These are phyloP conservation scores for Cephus nigrinus DNA, from an alignment of 2,888 invertebrate genomes.

Conservation along the genomic window DNA sequence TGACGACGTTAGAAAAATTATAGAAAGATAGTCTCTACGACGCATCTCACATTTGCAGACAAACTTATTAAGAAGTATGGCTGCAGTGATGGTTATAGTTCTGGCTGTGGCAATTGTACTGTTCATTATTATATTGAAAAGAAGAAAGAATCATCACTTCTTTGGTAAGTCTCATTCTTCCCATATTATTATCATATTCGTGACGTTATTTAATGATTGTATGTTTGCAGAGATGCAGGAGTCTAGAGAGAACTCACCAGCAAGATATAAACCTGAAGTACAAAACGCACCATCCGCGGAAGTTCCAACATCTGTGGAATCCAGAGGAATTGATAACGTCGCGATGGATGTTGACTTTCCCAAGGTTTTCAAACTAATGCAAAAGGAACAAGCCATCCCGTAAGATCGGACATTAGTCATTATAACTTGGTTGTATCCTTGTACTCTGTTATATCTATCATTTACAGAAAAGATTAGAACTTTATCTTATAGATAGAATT, in stretches of 20 bases:
- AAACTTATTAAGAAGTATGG: constrained; percentile 55
- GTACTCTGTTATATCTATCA: not conserved
- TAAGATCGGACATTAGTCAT: constrained; percentile 10
- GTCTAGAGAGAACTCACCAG: constrained; percentile 59
- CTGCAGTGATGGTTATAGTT: constrained; percentile 53
- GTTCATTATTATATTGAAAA: constrained; percentile 47
- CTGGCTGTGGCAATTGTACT: constrained; percentile 53
- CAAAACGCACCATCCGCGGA: constrained; percentile 22
- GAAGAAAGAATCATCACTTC: constrained; percentile 46
- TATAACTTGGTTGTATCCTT: not conserved
- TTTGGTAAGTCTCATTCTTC: constrained; percentile 46
- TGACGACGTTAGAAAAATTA: not conserved
- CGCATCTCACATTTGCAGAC: constrained; percentile 39
- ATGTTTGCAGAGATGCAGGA: constrained; percentile 53
- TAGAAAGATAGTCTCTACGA: not conserved
- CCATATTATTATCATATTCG: not conserved
- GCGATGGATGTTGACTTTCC: constrained; percentile 74
- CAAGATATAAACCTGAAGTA: constrained; percentile 46
- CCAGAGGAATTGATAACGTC: constrained; percentile 70
- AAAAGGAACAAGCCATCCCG: constrained; percentile 67
- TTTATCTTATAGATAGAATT: not conserved
- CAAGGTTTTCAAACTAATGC: constrained; percentile 73
- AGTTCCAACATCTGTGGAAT: constrained; percentile 26
- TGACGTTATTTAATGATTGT: constrained; percentile 5
- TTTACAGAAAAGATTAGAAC: not conserved